Conservation (phyloP, 2,888 invertebrate genomes). For the Ectobius pallidus region DNA sequence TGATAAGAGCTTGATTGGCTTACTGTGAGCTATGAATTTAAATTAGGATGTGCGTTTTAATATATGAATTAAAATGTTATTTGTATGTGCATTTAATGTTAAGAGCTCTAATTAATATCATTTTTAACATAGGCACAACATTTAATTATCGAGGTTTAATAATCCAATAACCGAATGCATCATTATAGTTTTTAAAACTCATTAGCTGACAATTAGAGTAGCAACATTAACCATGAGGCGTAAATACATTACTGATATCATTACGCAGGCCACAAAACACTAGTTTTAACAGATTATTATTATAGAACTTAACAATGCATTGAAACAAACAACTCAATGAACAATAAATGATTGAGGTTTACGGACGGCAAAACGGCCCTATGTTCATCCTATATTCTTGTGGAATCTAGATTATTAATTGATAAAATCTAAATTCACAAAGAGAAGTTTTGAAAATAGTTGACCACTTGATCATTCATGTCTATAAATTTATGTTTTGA, state of each 20-base stretch:
- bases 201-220: background rate
- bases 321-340: too few relatives aligned
- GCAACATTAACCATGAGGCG: background rate
- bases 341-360: too few relatives aligned
- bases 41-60: background rate
- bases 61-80: background rate
- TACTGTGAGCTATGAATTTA: too few relatives aligned
- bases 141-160: background rate
- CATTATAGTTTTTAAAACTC: background rate
- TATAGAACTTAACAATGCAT: background rate
- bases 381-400: too few relatives aligned
- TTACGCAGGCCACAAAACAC: background rate
- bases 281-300: constrained; percentile 7
- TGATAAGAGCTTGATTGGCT: too few relatives aligned
- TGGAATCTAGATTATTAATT: too few relatives aligned
- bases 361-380: too few relatives aligned
- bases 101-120: background rate
- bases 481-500: too few relatives aligned
- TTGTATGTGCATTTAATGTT: background rate
- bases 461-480: too few relatives aligned
- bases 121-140: background rate
- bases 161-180: background rate
- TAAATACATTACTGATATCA: constrained; percentile 4
- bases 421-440: too few relatives aligned
- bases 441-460: too few relatives aligned